Evolutionary conservation across 1,140 invertebrate species (phyloP).

Genomic region (Ceratitis capitata): DNA sequence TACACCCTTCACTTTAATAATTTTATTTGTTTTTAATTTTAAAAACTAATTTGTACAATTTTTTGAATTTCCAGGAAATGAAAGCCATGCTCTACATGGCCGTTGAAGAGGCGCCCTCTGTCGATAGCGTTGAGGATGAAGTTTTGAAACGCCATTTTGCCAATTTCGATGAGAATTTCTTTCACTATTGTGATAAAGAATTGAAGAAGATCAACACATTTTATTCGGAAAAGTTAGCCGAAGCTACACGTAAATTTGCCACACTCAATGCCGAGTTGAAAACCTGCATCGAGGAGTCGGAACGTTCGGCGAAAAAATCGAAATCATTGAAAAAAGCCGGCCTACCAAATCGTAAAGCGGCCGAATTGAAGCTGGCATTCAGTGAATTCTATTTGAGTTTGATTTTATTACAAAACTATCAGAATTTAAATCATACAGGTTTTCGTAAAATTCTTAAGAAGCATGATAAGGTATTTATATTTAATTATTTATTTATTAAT

Average conservation of each 20-base stretch:
- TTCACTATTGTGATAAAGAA: slow-evolving; percentile 95
- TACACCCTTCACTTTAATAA: background rate
- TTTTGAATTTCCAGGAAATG: slow-evolving; percentile 90
- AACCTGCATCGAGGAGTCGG: slow-evolving; percentile 76
- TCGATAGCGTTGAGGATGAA: slow-evolving; percentile 88
- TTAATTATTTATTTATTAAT: background rate
- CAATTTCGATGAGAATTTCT: slow-evolving; percentile 96
- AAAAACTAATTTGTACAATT: too few relatives aligned
- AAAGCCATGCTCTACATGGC: slow-evolving; percentile 90
- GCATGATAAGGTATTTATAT: slow-evolving; percentile 90
- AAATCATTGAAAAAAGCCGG: slow-evolving; percentile 68
- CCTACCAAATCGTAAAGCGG: slow-evolving; percentile 77
- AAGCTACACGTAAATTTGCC: slow-evolving; percentile 94
- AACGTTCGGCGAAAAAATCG: slow-evolving; percentile 67
- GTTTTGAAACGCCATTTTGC: slow-evolving; percentile 90
- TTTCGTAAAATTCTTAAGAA: slow-evolving; percentile 99
- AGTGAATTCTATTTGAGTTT: slow-evolving; percentile 99
- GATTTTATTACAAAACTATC: slow-evolving; percentile 90
- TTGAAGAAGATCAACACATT: slow-evolving; percentile 97
- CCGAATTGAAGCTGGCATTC: slow-evolving; percentile 95
- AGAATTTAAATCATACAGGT: slow-evolving; percentile 98
- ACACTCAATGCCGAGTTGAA: slow-evolving; percentile 90
- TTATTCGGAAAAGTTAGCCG: slow-evolving; percentile 97
- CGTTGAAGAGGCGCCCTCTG: slow-evolving; percentile 87
- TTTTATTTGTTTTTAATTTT: slow-evolving; percentile 41